Base-by-base conservation (phyloP, 2,888 invertebrate species). In the Anagyrus pseudococci region DNA sequence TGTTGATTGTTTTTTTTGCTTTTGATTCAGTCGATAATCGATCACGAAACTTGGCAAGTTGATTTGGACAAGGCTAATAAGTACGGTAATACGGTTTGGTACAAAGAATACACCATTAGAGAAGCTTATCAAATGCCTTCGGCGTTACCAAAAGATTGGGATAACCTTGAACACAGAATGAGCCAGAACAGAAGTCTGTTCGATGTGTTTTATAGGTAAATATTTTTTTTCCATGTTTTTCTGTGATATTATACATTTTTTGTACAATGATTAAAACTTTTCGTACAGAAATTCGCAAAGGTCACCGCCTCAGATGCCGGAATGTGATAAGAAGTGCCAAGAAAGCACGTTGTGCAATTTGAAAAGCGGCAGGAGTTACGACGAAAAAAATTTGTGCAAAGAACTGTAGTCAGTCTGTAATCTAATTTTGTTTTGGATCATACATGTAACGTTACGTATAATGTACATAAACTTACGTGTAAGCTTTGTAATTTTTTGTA, bases 1-100 rank as follows among this genome's bases (percentile, higher is more conserved):
- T 37, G 33, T 37, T 37, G 33, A 4, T 37, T 37, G 10, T 29
- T 4, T 29, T 37, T 8, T 37, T 13, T n/a, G n/a, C n/a, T n/a
- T n/a, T n/a, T n/a, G n/a, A n/a, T n/a, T n/a, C n/a, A 64, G 64
- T 85, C 91, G 80, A 95, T 98, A 20, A 88, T 96, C 19, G 97
- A 98, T 81, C 96, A 96, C 77, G 96, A 96, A 80, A 94, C 93
- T 0, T 97, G 96, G 94, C 92, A 94, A 49, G 93, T 97, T 91
- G 96, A 98, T 81, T 82, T 98, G 62, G 92, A 94, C 70, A 93
- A 94, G 80, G 96, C 97, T 0, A 98, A 98, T 82, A 83, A 92
- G 1, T 93, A 93, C 75, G 91, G 93, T 58, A 92, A 92, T 77
- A 93, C 94, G 10, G 91, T 93, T 71, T 96, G 95, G 94, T 91